Evolutionary conservation across 30 jellyfish, hydroid and myxozoan species (phyloP).

Genomic region (Clytia hemisphaerica): DNA sequence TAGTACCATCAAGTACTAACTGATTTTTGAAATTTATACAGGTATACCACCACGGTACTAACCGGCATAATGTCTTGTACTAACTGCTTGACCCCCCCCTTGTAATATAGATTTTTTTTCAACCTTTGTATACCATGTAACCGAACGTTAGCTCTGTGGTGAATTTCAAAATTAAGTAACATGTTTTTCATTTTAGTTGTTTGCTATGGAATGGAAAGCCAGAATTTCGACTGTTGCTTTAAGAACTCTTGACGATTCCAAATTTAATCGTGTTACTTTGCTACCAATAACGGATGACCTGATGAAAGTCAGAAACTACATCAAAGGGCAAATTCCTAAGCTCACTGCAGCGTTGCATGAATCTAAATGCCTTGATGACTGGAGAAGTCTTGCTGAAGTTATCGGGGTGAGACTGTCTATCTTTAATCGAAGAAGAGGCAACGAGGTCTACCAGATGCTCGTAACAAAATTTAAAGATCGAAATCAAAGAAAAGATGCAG

Average conservation of each 20-base stretch:
- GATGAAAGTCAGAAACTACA: constrained; percentile 13
- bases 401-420: constrained; percentile 25
- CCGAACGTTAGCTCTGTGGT: no score
- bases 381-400: constrained; percentile 34
- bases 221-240: constrained; percentile 12
- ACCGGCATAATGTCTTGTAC: no score
- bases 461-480: constrained; percentile 21
- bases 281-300: constrained; percentile 35
- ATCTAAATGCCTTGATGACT: constrained; percentile 3
- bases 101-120: no score
- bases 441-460: constrained; percentile 21
- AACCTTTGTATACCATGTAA: no score
- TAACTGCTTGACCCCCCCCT: no score
- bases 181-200: no score
- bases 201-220: neutral
- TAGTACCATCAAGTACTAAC: no score
- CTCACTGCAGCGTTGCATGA: neutral
- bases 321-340: constrained; percentile 20
- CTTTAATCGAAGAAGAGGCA: constrained; percentile 41
- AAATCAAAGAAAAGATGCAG: constrained; percentile 5
- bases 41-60: no score
- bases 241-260: constrained; percentile 20
- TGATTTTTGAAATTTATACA: no score
- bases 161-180: no score
- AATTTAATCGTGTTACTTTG: constrained; percentile 15